These are phyloP conservation scores for Protodeltote pygarga DNA, from an alignment of 2,888 invertebrate genomes.

Conservation along the genomic window DNA sequence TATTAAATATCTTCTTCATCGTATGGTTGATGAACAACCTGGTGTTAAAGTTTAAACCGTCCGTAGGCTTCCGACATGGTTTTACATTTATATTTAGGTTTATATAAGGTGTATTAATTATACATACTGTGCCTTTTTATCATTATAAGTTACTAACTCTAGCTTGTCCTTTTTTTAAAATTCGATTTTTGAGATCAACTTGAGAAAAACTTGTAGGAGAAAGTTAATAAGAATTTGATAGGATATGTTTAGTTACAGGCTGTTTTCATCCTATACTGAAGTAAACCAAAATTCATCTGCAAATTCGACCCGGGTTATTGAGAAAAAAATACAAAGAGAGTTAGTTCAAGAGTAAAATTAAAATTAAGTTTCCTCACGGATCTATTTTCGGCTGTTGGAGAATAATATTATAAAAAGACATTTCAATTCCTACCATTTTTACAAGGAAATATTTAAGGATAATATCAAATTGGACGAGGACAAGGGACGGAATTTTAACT, in stretches of 20 bases:
- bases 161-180: slow-evolving; percentile 3
- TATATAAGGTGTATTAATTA: too few species aligned
- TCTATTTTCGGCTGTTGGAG: not conserved
- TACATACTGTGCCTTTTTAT: too few species aligned
- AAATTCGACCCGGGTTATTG: too few species aligned
- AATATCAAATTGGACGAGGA: slow-evolving; percentile 7
- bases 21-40: too few species aligned
- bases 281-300: too few species aligned
- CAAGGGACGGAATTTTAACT: slow-evolving; percentile 2
- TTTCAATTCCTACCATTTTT: too few species aligned
- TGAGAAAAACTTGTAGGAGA: slow-evolving; percentile 8
- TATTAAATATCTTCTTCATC: too few species aligned
- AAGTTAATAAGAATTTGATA: slow-evolving; percentile 1
- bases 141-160: not conserved
- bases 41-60: too few species aligned
- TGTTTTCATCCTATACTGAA: not conserved
- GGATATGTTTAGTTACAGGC: not conserved
- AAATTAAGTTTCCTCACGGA: slow-evolving; percentile 8
- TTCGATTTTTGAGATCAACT: slow-evolving; percentile 17
- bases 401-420: slow-evolving; percentile 1
- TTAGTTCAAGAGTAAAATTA: slow-evolving; percentile 13
- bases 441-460: too few species aligned
- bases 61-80: too few species aligned
- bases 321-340: slow-evolving; percentile 10
- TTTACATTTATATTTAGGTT: too few species aligned